Percentiles rank a stretch among this genome's conserved stretches.
Conservation (phyloP, 2,113 vertebrate species). For the Orycteropus afer region DNA sequence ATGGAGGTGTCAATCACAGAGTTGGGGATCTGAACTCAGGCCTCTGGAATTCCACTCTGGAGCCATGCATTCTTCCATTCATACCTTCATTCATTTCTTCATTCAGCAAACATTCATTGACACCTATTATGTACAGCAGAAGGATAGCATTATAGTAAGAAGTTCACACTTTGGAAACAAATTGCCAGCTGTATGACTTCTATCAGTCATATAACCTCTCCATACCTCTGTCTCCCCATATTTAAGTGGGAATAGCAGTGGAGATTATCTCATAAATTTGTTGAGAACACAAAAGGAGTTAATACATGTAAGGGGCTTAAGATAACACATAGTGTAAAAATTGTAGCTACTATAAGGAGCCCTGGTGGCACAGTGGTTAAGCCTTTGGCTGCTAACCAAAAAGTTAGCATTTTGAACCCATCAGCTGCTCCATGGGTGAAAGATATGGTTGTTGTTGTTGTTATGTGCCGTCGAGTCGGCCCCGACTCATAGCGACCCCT, state of each 20-base stretch:
- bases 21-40: neutral
- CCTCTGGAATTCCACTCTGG: neutral
- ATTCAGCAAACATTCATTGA: neutral
- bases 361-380: neutral
- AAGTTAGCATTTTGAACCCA: neutral
- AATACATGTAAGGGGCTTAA: neutral
- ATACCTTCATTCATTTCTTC: neutral
- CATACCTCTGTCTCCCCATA: neutral
- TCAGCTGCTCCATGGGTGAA: neutral
- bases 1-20: neutral
- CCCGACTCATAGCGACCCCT: too few relatives aligned
- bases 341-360: neutral
- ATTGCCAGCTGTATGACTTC: neutral
- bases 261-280: neutral
- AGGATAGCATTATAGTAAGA: neutral
- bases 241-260: neutral
- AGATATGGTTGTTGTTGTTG: too few relatives aligned
- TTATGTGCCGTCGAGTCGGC: too few relatives aligned
- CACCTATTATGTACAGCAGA: neutral
- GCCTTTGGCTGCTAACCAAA: neutral
- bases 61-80: neutral
- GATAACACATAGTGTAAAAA: neutral
- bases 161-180: neutral
- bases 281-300: neutral
- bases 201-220: neutral